phyloP scores from a whole-genome alignment of 64 coral and sea anemone species.

The Dendronephthya gigantea region DNA sequence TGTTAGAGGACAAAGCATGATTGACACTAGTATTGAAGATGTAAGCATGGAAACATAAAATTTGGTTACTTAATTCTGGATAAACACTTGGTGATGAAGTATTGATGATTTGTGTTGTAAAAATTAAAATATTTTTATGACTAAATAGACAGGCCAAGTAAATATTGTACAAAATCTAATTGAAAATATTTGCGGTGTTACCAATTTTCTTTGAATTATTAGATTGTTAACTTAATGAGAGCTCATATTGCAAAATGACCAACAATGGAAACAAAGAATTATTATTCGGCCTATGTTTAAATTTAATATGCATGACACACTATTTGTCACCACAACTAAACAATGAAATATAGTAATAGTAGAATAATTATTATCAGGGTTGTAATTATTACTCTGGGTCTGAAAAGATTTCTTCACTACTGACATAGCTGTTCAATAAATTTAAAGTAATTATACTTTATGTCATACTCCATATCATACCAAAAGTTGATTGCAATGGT shows the following conservation, averaged over 20 bases:
- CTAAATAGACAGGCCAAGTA: too few species aligned
- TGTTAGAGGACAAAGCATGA: not conserved
- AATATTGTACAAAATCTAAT: too few species aligned
- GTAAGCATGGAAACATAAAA: not conserved
- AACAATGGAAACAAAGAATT: too few species aligned
- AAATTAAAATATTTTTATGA: too few species aligned
- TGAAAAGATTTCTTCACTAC: not conserved
- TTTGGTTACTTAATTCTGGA: not conserved
- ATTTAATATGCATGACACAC: too few species aligned
- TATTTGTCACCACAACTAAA: too few species aligned
- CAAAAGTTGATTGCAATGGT: conserved; percentile 99
- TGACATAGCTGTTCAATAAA: conserved; percentile 54
- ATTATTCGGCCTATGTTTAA: too few species aligned
- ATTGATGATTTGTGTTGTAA: not conserved
- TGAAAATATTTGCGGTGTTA: too few species aligned
- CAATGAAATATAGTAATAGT: too few species aligned
- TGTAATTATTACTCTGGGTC: not conserved
- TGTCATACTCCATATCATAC: conserved; percentile 99
- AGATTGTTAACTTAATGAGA: too few species aligned
- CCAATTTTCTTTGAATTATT: too few species aligned
- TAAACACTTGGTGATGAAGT: not conserved
- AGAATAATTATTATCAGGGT: not conserved
- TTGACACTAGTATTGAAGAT: not conserved
- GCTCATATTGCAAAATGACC: too few species aligned
- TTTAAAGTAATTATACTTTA: conserved; percentile 91